Evolutionary conservation across 2,797 vertebrate species (phyloP).

Genomic region (Semotilus atromaculatus): DNA sequence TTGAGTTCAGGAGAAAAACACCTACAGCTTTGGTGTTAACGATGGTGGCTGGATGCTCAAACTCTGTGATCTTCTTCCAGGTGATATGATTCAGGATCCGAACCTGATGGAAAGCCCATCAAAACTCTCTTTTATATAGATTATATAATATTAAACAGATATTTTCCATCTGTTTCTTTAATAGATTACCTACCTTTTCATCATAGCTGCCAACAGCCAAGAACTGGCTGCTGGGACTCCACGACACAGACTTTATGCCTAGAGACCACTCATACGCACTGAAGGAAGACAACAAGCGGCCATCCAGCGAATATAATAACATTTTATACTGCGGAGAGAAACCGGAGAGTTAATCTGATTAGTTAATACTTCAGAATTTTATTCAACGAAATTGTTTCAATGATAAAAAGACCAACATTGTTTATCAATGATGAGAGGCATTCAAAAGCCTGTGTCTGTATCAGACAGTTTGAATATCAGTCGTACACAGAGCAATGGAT

Average conservation of each 20-base stretch:
- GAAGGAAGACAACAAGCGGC: slow-evolving; percentile 86
- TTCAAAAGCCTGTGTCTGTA: neutral
- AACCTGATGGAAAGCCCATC: slow-evolving; percentile 75
- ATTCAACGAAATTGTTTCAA: neutral
- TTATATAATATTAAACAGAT: neutral
- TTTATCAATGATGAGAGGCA: neutral
- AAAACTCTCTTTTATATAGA: neutral
- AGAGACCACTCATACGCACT: slow-evolving; percentile 94
- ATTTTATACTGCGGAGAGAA: slow-evolving; percentile 87
- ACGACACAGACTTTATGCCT: slow-evolving; percentile 88
- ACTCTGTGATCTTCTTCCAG: slow-evolving; percentile 90
- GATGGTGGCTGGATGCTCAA: slow-evolving; percentile 84
- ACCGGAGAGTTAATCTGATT: neutral
- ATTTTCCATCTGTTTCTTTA: neutral
- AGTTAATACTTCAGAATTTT: neutral
- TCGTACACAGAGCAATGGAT: neutral
- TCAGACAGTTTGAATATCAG: neutral
- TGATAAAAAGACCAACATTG: neutral
- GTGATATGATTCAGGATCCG: slow-evolving; percentile 95
- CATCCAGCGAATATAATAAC: slow-evolving; percentile 92
- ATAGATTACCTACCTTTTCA: slow-evolving; percentile 83
- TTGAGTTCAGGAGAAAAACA: slow-evolving; percentile 21
- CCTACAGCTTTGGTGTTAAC: slow-evolving; percentile 84
- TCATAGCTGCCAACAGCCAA: slow-evolving; percentile 95
- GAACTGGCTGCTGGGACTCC: slow-evolving; percentile 98